A percentile compares a stretch with the other conserved stretches of the same genome.
phyloP scores from a whole-genome alignment of 2,797 vertebrate genomes.

The Macropodus opercularis region DNA sequence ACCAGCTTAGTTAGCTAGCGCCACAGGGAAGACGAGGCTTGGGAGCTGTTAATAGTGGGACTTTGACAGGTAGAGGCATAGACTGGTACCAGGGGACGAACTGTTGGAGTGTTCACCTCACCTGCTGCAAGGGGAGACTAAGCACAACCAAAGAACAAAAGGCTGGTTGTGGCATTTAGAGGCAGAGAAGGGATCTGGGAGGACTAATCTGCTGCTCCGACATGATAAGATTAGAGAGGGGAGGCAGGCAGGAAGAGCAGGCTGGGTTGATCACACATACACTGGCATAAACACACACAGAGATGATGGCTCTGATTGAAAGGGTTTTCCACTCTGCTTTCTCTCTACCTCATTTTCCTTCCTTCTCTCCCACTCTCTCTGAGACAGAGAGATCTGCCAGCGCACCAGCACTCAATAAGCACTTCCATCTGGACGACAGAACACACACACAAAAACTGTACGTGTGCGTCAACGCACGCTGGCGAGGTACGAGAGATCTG shows the following conservation, averaged over 20 bases:
- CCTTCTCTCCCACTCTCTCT: slow-evolving; percentile 44
- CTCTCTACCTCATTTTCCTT: slow-evolving; percentile 50
- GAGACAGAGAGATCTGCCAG: slow-evolving; percentile 75
- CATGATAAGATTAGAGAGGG: slow-evolving; percentile 82
- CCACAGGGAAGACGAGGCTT: slow-evolving; percentile 43
- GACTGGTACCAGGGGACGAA: slow-evolving; percentile 50
- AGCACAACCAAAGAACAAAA: slow-evolving; percentile 72
- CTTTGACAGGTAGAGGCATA: slow-evolving; percentile 63
- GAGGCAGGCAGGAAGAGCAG: slow-evolving; percentile 76
- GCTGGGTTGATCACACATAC: slow-evolving; percentile 67
- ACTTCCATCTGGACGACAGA: slow-evolving; percentile 79
- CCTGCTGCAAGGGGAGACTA: slow-evolving; percentile 52
- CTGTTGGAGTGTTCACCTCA: slow-evolving; percentile 61
- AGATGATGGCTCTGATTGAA: slow-evolving; percentile 78
- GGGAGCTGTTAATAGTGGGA: slow-evolving; percentile 50
- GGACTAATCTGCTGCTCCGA: slow-evolving; percentile 80
- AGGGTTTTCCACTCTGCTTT: slow-evolving; percentile 75
- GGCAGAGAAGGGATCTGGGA: slow-evolving; percentile 76
- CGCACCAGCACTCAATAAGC: slow-evolving; percentile 75
- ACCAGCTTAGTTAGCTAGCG: slow-evolving; percentile 67
- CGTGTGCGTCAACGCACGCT: slow-evolving; percentile 43
- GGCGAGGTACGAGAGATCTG: slow-evolving; percentile 68
- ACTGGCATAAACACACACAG: slow-evolving; percentile 28
- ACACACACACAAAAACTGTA: slow-evolving; percentile 21
- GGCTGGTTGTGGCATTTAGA: slow-evolving; percentile 78